Conservation (phyloP, 23 tunicate species). For the Trididemnum clinides region DNA sequence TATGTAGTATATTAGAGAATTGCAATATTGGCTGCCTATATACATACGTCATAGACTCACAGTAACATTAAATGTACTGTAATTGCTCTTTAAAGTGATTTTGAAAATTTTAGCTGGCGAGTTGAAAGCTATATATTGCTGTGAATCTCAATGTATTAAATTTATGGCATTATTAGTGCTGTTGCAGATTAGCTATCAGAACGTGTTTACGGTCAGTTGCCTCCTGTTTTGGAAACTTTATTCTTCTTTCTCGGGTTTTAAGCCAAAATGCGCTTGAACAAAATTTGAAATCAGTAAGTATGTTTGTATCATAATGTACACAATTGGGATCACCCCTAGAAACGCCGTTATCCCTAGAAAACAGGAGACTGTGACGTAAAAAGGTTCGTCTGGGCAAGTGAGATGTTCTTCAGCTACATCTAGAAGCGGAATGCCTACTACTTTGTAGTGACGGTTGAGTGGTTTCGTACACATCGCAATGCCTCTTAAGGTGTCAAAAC, state of each 20-base stretch:
- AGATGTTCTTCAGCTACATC: constrained; percentile 40
- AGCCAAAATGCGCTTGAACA: constrained; percentile 5
- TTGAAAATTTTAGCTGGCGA: too few species aligned
- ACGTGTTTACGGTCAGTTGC: too few species aligned
- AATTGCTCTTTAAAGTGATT: too few species aligned
- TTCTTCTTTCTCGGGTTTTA: constrained; percentile 1
- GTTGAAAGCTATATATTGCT: too few species aligned
- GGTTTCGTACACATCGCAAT: constrained; percentile 44
- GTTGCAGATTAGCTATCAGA: too few species aligned
- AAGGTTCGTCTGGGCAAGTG: constrained; percentile 55
- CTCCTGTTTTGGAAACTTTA: too few species aligned
- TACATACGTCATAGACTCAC: too few species aligned
- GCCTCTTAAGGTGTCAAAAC: not conserved
- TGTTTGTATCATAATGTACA: constrained; percentile 13
- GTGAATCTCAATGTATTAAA: too few species aligned
- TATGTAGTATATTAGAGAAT: too few species aligned
- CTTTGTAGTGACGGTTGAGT: constrained; percentile 37
- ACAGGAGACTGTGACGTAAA: constrained; percentile 43
- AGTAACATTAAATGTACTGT: too few species aligned
- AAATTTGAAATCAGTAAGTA: constrained; percentile 6
- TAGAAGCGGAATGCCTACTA: constrained; percentile 34
- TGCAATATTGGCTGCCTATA: too few species aligned
- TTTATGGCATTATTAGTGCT: too few species aligned
- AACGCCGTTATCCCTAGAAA: constrained; percentile 54
- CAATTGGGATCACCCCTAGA: constrained; percentile 51